A percentile compares a stretch with the other conserved stretches of the same genome.
These are phyloP conservation scores for Alexandromys oeconomus DNA, from an alignment of 2,797 vertebrate species.

Conservation along the genomic window DNA sequence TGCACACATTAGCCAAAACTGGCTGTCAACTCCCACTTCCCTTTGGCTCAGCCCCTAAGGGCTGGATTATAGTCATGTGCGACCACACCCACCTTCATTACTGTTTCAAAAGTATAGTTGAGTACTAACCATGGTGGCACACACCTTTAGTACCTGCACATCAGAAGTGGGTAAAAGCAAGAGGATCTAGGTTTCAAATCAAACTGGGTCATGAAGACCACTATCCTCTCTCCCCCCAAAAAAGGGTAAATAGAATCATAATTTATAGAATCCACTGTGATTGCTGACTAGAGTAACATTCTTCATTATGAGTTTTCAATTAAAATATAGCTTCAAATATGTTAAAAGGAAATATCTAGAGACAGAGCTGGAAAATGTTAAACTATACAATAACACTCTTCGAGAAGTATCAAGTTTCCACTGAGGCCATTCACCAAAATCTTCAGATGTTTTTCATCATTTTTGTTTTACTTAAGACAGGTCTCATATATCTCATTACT, in stretches of 20 bases:
- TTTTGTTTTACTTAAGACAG: not conserved
- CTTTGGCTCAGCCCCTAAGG: not conserved
- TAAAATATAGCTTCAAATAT: constrained; percentile 28
- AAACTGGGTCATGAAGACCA: not conserved
- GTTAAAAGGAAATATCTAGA: not conserved
- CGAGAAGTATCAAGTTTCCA: not conserved
- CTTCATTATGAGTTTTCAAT: constrained; percentile 37
- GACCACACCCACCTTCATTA: not conserved
- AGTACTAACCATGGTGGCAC: too few species aligned
- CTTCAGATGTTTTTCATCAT: not conserved
- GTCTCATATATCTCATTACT: not conserved
- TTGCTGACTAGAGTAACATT: not conserved
- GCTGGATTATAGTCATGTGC: not conserved
- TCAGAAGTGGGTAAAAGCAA: not conserved
- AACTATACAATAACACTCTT: constrained; percentile 16
- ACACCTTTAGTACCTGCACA: not conserved
- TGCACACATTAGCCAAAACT: not conserved
- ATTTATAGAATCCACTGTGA: not conserved
- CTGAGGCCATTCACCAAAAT: not conserved
- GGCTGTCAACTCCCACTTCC: not conserved
- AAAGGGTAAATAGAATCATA: not conserved
- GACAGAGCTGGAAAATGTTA: constrained; percentile 28
- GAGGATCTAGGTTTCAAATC: not conserved
- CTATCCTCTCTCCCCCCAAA: not conserved
- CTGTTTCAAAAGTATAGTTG: not conserved